These are phyloP conservation scores for Branchipolynoe longqiensis DNA, from an alignment of 2,888 invertebrate genomes.

Conservation along the genomic window DNA sequence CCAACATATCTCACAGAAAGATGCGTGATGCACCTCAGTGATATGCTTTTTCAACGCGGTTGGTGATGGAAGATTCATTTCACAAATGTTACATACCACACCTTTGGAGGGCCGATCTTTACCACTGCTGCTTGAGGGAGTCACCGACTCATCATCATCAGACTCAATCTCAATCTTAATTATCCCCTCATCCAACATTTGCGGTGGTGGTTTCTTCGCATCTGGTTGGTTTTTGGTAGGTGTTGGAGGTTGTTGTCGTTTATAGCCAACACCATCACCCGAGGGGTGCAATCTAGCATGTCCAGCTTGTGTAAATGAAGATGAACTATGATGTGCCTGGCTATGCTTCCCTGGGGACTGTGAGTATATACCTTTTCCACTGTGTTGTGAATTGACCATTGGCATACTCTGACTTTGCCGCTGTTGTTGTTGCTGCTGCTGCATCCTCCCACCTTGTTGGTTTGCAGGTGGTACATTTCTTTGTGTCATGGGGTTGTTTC, in stretches of 20 bases:
- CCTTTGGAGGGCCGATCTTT: not conserved
- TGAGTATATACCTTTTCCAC: not conserved
- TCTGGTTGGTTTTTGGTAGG: not conserved
- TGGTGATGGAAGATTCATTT: not conserved
- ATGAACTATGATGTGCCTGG: not conserved
- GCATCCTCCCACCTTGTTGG: not conserved
- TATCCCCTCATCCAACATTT: not conserved
- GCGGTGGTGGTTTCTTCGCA: not conserved
- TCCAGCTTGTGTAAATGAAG: not conserved
- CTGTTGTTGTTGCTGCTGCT: not conserved
- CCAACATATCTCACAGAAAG: slow-evolving; percentile 51
- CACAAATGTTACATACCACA: not conserved
- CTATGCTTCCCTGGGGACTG: not conserved
- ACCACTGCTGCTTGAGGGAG: not conserved
- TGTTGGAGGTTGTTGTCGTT: not conserved
- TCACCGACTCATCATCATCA: slow-evolving; percentile 30
- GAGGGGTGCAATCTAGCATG: not conserved
- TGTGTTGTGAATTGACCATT: not conserved
- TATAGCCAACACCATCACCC: not conserved
- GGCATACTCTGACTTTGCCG: slow-evolving; percentile 9
- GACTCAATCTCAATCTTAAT: slow-evolving; percentile 47
- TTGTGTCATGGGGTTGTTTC: not conserved
- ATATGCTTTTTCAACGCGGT: slow-evolving; percentile 11
- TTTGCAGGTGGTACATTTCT: not conserved
- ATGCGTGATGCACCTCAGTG: not conserved